phyloP scores from a whole-genome alignment of 2,113 vertebrate genomes.

The Arvicanthis niloticus region DNA sequence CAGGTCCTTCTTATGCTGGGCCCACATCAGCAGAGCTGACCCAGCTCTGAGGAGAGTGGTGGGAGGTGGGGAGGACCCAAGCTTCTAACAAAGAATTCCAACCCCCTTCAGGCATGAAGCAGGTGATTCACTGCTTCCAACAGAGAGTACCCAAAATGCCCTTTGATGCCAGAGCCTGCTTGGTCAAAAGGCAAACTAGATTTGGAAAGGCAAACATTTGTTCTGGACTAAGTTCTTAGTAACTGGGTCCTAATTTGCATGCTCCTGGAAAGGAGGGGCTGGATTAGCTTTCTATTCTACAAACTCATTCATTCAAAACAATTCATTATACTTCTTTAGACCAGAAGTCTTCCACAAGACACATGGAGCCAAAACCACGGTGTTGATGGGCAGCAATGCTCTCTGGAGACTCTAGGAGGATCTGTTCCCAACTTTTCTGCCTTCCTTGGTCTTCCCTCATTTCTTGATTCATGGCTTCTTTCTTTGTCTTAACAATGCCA shows the following conservation, averaged over 20 bases:
- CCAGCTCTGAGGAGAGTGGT: background rate
- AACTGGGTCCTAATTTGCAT: background rate
- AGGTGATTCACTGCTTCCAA: background rate
- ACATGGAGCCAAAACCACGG: constrained; percentile 82
- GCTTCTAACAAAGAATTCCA: background rate
- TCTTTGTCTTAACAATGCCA: background rate
- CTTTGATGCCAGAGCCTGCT: background rate
- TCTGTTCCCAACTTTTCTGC: background rate
- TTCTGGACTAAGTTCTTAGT: background rate
- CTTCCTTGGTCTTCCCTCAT: background rate
- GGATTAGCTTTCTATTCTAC: background rate
- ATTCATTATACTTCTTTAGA: background rate
- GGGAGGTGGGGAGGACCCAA: background rate
- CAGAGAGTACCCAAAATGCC: background rate
- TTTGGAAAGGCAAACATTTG: constrained; percentile 55
- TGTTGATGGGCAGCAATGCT: background rate
- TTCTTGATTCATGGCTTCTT: background rate
- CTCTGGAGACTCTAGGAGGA: background rate
- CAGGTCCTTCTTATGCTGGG: background rate
- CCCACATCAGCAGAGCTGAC: background rate
- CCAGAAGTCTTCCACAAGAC: constrained; percentile 77
- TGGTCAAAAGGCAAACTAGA: constrained; percentile 23
- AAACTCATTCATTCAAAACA: constrained; percentile 3
- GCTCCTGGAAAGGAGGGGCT: background rate
- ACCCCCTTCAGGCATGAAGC: background rate